Conservation (phyloP, 2,888 invertebrate species). For the Lasiommata megera region DNA sequence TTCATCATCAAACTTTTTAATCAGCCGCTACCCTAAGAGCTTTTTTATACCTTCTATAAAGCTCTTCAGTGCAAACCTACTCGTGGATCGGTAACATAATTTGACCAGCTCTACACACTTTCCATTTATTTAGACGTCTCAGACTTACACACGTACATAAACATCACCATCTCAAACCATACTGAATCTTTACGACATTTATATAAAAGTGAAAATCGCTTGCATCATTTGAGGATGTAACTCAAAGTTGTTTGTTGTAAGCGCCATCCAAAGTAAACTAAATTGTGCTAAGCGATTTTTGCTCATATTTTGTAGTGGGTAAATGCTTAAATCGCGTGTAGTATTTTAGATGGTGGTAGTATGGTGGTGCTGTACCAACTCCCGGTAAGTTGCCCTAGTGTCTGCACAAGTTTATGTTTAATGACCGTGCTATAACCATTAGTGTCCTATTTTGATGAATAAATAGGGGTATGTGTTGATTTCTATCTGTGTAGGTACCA, state of each 20-base stretch:
- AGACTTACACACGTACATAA: neutral
- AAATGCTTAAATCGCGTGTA: neutral
- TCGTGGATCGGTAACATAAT: neutral
- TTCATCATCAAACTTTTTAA: constrained; percentile 7
- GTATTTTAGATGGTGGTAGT: neutral
- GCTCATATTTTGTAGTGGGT: accelerated
- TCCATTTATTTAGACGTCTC: neutral
- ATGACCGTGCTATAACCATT: constrained; percentile 1
- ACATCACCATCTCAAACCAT: neutral
- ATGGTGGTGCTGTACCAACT: neutral
- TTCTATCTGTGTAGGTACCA: neutral
- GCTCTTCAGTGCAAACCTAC: neutral
- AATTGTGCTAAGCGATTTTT: neutral
- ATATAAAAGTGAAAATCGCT: neutral
- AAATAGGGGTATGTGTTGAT: neutral
- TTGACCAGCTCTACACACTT: neutral
- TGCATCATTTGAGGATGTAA: neutral
- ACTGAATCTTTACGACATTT: neutral
- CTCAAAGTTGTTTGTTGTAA: neutral
- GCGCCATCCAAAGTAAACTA: neutral
- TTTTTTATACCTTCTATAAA: neutral
- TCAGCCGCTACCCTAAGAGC: neutral
- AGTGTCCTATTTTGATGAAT: constrained; percentile 6
- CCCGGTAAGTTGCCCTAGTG: constrained; percentile 9
- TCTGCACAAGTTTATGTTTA: constrained; percentile 9